These are phyloP conservation scores for Pasiphila rectangulata DNA, from an alignment of 2,888 invertebrate genomes.

Conservation along the genomic window DNA sequence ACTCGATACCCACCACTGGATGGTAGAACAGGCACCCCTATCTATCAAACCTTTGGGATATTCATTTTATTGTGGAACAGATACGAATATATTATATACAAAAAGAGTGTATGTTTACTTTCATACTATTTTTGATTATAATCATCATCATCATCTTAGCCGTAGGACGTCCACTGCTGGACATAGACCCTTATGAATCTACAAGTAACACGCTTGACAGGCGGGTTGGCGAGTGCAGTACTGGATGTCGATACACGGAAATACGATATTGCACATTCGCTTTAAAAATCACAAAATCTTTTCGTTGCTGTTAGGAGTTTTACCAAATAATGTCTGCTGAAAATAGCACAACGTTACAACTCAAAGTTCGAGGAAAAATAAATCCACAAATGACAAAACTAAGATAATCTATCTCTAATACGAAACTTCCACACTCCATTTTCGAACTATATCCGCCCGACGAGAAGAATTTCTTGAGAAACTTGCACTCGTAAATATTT, in stretches of 20 bases:
- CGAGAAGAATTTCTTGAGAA: slow-evolving; percentile 56
- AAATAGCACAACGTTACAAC: slow-evolving; percentile 5
- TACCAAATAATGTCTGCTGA: slow-evolving; percentile 9
- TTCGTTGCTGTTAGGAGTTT: too few relatives aligned
- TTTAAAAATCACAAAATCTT: too few relatives aligned
- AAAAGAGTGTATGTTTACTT: neutral
- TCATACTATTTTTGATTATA: too few relatives aligned
- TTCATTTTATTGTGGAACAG: slow-evolving; percentile 5
- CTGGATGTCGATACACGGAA: too few relatives aligned
- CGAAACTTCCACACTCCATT: slow-evolving; percentile 62
- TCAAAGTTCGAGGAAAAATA: slow-evolving; percentile 25
- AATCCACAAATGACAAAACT: slow-evolving; percentile 31
- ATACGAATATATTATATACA: neutral
- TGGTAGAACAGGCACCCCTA: slow-evolving; percentile 26
- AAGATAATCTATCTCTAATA: slow-evolving; percentile 38
- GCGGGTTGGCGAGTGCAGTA: too few relatives aligned
- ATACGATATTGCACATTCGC: too few relatives aligned
- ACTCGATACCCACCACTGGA: slow-evolving; percentile 24
- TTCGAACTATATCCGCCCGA: slow-evolving; percentile 63
- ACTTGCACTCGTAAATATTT: slow-evolving; percentile 77
- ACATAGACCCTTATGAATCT: too few relatives aligned
- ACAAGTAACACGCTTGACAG: too few relatives aligned
- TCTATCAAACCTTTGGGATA: slow-evolving; percentile 13
- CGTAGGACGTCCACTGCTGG: too few relatives aligned
- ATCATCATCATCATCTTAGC: too few relatives aligned